A percentile compares a stretch with the other conserved stretches of the same genome.
Conservation (phyloP, 2,113 vertebrate species). For the Zosterops pallidus region DNA sequence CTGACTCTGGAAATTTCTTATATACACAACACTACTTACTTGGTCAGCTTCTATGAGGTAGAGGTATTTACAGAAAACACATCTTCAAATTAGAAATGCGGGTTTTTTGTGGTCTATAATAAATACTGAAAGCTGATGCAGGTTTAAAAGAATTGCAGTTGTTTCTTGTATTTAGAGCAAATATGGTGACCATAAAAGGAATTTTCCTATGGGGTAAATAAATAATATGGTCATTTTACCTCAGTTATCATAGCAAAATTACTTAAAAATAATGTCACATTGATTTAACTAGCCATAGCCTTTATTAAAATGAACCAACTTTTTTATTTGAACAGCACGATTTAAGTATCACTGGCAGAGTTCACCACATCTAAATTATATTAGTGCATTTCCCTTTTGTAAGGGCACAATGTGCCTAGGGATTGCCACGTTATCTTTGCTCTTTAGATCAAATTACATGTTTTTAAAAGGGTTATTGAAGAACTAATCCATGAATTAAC, state of each 20-base stretch:
- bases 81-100: neutral
- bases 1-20: neutral
- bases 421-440: neutral
- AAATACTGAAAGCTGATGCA: neutral
- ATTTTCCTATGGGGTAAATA: neutral
- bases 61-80: neutral
- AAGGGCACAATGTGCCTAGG: neutral
- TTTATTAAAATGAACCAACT: neutral
- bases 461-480: neutral
- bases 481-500: neutral
- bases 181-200: neutral
- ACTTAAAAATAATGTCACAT: neutral
- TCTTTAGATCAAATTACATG: neutral
- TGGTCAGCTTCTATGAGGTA: neutral
- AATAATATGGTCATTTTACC: neutral
- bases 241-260: neutral
- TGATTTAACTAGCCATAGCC: rapidly evolving
- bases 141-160: neutral
- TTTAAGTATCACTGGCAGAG: neutral
- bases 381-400: neutral
- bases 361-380: neutral
- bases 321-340: neutral
- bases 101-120: neutral
- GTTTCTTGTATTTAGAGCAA: neutral
- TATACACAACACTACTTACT: neutral